A percentile compares a stretch with the other conserved stretches of the same genome.
These are phyloP conservation scores for Apis florea DNA, from an alignment of 1,140 invertebrate genomes.

Conservation along the genomic window DNA sequence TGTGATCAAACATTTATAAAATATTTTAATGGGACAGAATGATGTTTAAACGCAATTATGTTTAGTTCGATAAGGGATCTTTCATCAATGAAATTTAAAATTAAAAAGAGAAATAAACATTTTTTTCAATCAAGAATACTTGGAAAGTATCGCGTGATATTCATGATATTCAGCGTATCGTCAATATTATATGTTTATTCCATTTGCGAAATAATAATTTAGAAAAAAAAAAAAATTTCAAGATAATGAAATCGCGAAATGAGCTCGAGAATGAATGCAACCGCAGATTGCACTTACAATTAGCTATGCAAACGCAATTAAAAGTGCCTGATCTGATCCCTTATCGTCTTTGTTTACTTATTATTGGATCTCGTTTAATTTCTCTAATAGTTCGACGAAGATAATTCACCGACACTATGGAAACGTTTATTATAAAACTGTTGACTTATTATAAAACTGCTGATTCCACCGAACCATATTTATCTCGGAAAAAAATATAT, in stretches of 20 bases:
- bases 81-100: no score
- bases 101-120: no score
- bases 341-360: slow-evolving; percentile 16
- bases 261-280: background rate
- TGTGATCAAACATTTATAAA: no score
- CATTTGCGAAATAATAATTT: background rate
- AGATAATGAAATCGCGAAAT: background rate
- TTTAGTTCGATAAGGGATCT: no score
- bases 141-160: background rate
- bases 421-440: background rate
- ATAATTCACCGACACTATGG: background rate
- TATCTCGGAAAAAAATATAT: background rate
- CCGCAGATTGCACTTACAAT: no score
- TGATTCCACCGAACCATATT: background rate
- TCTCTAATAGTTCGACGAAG: background rate
- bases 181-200: background rate
- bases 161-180: background rate
- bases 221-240: background rate
- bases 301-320: background rate
- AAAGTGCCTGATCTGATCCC: background rate
- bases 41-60: no score
- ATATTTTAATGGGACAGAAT: no score
- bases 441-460: background rate
- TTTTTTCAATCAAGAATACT: no score
- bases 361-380: slow-evolving; percentile 14